Evolutionary conservation across 2,797 vertebrate species (phyloP), one percentile per base, ranked within the genome.

Genomic region (Rhinogobio ventralis): DNA sequence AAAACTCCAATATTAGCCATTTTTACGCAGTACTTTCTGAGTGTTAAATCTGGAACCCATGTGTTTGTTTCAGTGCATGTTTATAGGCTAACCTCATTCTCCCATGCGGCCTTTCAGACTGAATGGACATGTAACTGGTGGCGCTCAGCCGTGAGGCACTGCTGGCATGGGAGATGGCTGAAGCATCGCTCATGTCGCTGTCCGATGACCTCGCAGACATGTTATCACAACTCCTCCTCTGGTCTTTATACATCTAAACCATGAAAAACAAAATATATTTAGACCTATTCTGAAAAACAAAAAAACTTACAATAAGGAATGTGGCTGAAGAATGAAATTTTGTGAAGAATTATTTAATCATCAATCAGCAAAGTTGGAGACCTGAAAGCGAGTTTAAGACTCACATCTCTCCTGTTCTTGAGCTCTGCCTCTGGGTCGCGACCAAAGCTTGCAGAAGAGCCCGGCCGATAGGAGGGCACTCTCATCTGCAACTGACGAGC

Each of bases 71-170:
- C 25, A 5, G 30, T 75, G 19, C 9, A 17, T 42, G 4, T 72
- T 81, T 53, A 33, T 7, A 46, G 20, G 10, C 97, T 95, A 92
- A 99, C 98, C 98, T 97, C 94, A 99, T 94, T 86, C 97, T 96
- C 88, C 97, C 97, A 66, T 96, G 94, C 30, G 97, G 98, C 82
- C 95, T 95, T 88, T 99, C 98, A 85, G 98, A 99, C 90, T 98
- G 98, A 94, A 98, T 96, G 60, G 98, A 99, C 97, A 99, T 97
- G 95, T 98, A 98, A 94, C 97, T 99, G 94, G 96, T 97, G 95
- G 97, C 99, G 94, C 98, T 99, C 94, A 99, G 97, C 92, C 96
- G 97, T 86, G 98, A 99, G 96, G 96, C 97, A 96, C 98, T 99
- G 96, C 97, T 99, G 96, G 98, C 97, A 82, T 96, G 95, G 92